Conservation (phyloP, 35 echinoderm and acorn worm species). For the Acanthaster planci region DNA sequence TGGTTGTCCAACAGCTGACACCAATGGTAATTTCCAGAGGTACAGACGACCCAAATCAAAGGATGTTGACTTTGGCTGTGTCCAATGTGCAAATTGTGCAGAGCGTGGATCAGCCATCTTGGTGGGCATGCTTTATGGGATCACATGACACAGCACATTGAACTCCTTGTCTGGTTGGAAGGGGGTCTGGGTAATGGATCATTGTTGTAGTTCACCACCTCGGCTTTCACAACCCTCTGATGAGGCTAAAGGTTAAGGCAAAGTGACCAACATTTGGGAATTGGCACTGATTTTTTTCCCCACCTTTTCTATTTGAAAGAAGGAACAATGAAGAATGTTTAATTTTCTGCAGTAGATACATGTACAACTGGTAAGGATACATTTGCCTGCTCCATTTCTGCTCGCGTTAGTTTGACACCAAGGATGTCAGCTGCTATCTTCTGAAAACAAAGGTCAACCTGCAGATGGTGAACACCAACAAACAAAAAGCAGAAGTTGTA, state of each 20-base stretch:
- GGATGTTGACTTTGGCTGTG: too few relatives aligned
- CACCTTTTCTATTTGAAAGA: background rate
- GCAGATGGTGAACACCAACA: background rate
- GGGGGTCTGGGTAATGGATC: conserved; percentile 61
- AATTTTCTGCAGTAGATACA: background rate
- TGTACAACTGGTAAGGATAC: conserved; percentile 74
- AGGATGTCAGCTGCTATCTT: conserved; percentile 91
- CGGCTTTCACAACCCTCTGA: conserved; percentile 93
- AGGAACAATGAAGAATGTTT: background rate
- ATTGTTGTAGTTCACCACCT: conserved; percentile 77
- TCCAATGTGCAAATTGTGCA: too few relatives aligned
- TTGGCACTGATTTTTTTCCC: background rate
- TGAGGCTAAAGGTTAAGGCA: conserved; percentile 37
- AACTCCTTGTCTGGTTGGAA: conserved; percentile 78
- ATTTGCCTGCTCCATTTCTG: conserved; percentile 77
- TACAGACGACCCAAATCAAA: too few relatives aligned
- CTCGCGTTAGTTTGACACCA: conserved; percentile 79
- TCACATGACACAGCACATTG: conserved; percentile 93
- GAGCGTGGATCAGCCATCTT: background rate
- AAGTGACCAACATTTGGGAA: background rate
- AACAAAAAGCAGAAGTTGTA: background rate
- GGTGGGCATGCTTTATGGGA: background rate
- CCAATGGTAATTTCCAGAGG: too few relatives aligned
- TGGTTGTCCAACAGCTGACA: too few relatives aligned
- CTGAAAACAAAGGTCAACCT: conserved; percentile 97